A percentile compares a stretch with the other conserved stretches of the same genome.
phyloP scores from a whole-genome alignment of 2,888 invertebrate genomes.

The Agrochola lychnidis region DNA sequence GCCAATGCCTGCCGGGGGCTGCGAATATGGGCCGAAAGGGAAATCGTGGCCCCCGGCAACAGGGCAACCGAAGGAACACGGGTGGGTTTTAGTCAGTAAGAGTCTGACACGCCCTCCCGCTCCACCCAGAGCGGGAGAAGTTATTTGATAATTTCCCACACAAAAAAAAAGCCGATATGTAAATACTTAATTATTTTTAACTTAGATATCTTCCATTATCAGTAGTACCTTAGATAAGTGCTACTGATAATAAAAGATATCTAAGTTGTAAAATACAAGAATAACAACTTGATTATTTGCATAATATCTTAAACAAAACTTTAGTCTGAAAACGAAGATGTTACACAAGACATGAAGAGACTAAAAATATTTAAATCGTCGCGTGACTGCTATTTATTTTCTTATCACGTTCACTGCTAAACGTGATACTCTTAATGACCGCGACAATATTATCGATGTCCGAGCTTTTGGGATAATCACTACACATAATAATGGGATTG shows the following conservation, averaged over 20 bases:
- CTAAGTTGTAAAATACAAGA: neutral
- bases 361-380: constrained; percentile 2
- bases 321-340: neutral
- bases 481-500: neutral
- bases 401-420: constrained; percentile 17
- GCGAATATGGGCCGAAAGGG: too few species aligned
- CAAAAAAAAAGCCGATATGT: too few species aligned
- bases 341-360: neutral
- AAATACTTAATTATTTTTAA: neutral
- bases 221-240: neutral
- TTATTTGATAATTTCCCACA: too few species aligned
- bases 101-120: too few species aligned
- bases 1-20: too few species aligned
- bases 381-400: constrained; percentile 5
- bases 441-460: neutral
- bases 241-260: too few species aligned
- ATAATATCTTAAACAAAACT: neutral
- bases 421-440: neutral
- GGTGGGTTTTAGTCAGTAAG: too few species aligned
- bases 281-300: neutral
- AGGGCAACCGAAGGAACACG: too few species aligned
- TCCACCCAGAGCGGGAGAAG: too few species aligned
- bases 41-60: too few species aligned
- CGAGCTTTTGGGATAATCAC: neutral
- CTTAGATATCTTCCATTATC: neutral